Evolutionary conservation across 2,113 vertebrate genomes (phyloP).

Genomic region (Todiramphus chloris): DNA sequence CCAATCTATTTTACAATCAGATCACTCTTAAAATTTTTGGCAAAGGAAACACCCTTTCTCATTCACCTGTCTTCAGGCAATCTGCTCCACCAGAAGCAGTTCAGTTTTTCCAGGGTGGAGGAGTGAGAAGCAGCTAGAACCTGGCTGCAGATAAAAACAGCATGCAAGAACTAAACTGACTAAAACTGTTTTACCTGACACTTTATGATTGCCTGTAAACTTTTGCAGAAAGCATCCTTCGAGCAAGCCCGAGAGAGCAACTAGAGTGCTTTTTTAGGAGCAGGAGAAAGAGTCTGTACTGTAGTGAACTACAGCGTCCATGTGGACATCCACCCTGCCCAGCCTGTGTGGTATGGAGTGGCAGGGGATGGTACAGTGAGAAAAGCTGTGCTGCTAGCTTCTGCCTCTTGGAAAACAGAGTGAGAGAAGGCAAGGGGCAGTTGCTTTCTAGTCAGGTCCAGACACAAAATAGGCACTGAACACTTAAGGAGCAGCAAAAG

Average conservation of each 20-base stretch:
- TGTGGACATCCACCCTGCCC: not conserved
- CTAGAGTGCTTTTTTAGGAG: not conserved
- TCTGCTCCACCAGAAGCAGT: not conserved
- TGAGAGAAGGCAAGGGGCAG: not conserved
- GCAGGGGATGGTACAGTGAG: not conserved
- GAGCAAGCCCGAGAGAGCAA: not conserved
- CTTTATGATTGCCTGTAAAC: not conserved
- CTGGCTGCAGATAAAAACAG: not conserved
- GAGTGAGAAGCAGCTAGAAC: not conserved
- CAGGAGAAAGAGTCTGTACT: not conserved
- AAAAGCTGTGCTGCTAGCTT: not conserved
- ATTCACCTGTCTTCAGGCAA: not conserved
- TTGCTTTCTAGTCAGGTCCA: not conserved
- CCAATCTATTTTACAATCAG: not conserved
- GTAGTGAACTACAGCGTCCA: not conserved
- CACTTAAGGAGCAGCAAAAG: not conserved
- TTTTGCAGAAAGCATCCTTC: not conserved
- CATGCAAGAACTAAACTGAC: not conserved
- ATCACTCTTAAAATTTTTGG: not conserved
- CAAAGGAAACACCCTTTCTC: not conserved
- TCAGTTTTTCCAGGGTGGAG: slow-evolving; percentile 7
- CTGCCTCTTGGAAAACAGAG: rapidly evolving
- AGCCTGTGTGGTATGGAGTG: not conserved
- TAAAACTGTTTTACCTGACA: not conserved
- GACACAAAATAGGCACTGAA: not conserved